Conservation (phyloP, 2,113 vertebrate species). For the Platichthys stellatus region DNA sequence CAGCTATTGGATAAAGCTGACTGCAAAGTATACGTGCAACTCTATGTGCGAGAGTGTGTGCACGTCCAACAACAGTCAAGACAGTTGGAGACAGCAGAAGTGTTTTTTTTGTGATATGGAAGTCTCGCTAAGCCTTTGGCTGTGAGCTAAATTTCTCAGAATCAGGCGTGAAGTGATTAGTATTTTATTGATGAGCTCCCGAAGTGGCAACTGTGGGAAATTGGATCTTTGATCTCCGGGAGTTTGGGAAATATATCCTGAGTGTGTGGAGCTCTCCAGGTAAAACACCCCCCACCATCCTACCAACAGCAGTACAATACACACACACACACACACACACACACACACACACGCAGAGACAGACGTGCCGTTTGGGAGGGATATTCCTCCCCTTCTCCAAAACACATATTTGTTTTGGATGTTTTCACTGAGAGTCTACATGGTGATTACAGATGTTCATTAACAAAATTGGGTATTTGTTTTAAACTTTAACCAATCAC, state of each 20-base stretch:
- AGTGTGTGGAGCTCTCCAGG: slow-evolving; percentile 79
- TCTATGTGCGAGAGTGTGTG: slow-evolving; percentile 10
- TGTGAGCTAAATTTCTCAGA: slow-evolving; percentile 59
- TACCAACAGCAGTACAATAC: slow-evolving; percentile 18
- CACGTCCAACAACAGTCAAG: slow-evolving; percentile 40
- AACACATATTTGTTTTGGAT: slow-evolving; percentile 99
- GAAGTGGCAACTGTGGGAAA: slow-evolving; percentile 85
- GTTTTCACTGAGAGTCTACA: slow-evolving; percentile 95
- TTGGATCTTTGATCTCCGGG: slow-evolving; percentile 83
- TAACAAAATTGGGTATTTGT: slow-evolving; percentile 99
- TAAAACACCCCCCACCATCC: slow-evolving; percentile 51
- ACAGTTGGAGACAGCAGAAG: slow-evolving; percentile 33
- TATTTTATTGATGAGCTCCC: slow-evolving; percentile 85
- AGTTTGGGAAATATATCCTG: slow-evolving; percentile 81
- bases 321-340: slow-evolving; percentile 14
- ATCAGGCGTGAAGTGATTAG: slow-evolving; percentile 83
- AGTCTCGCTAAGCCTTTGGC: slow-evolving; percentile 72
- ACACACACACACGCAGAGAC: slow-evolving; percentile 19
- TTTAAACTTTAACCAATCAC: slow-evolving; percentile 99
- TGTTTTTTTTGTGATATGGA: slow-evolving; percentile 63
- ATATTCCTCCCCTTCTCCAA: slow-evolving; percentile 83
- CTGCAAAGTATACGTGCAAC: slow-evolving; percentile 36
- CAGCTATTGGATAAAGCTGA: slow-evolving; percentile 56
- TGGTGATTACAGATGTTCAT: slow-evolving; percentile 99
- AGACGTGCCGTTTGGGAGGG: slow-evolving; percentile 81